Evolutionary conservation across 2,113 vertebrate genomes (phyloP).

Genomic region (Parotia lawesii): DNA sequence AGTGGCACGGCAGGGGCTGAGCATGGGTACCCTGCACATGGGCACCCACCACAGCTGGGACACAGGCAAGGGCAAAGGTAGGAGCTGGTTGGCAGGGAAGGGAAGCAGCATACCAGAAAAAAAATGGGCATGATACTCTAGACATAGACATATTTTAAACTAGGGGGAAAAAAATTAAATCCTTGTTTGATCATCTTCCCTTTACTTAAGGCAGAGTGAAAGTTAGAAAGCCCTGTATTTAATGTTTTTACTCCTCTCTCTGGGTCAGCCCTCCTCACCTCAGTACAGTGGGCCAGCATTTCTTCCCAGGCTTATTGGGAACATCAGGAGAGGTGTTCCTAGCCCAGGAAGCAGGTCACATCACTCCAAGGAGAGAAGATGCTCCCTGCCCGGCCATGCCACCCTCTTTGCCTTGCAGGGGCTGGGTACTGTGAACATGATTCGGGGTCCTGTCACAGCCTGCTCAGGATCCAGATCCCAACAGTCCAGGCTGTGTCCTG

Average conservation of each 20-base stretch:
- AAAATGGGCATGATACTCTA: not conserved
- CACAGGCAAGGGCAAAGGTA: not conserved
- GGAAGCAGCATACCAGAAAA: not conserved
- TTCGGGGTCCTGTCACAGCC: not conserved
- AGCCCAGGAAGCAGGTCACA: not conserved
- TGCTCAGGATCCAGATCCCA: not conserved
- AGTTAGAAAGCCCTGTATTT: not conserved
- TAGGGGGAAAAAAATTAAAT: not conserved
- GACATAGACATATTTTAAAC: not conserved
- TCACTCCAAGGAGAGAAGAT: fast-evolving
- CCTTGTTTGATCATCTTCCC: not conserved
- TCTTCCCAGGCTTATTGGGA: not conserved
- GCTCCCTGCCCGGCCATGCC: fast-evolving
- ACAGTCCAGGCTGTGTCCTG: not conserved
- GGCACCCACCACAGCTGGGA: not conserved
- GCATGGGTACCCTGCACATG: not conserved
- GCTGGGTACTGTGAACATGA: not conserved
- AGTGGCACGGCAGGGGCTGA: not conserved
- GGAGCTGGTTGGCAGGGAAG: not conserved
- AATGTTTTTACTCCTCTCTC: not conserved
- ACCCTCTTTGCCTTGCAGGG: not conserved
- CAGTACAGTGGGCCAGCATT: fast-evolving
- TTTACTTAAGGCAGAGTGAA: not conserved
- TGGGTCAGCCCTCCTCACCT: not conserved
- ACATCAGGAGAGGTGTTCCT: not conserved